Evolutionary conservation across 1,140 invertebrate genomes (phyloP), one percentile per base, ranked within the genome.

Genomic region (Drosophila sturtevanti): DNA sequence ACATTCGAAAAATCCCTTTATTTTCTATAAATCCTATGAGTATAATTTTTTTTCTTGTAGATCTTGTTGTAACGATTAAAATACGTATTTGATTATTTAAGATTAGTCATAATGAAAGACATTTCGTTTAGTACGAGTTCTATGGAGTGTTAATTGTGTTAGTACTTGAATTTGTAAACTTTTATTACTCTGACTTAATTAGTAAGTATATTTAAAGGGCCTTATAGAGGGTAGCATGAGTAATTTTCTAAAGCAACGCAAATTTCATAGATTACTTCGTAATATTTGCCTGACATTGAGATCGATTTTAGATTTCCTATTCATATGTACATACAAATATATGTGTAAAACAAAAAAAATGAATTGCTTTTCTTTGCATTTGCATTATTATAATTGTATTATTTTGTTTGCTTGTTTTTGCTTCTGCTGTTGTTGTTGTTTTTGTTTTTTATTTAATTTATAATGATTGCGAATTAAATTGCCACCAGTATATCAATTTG

Each of bases 381-480:
- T 58, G 14, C 48, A 48, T 48, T 48, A 21, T 48, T 48, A 48
- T 21, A 21, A 4, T 31, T 31, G 5, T 48, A 10, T 21, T 48
- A 21, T 48, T 48, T 21, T 21, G 41, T 48, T 21, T 48, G n/a
- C 5, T 14, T 44, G 11, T 37, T 37, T 37, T 37, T 4, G 4
- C 7, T 41, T 44, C 16, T 44, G 12, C n/a, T n/a, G n/a, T 24
- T 4, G 24, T 24, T 24, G 4, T 24, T 12, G 9, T 44, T 44
- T 16, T 44, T 48, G 41, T 21, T 21, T 48, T 24, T 41, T 27
- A 52, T 38, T 16, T 27, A 14, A 38, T 58, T 56, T 48, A 62
- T 74, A 68, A 62, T 68, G 31, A 41, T 62, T 68, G 63, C 10
- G 67, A 74, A 73, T 73, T n/a, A 9, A 51, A 72, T 54, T 59